Evolutionary conservation across 2,113 vertebrate genomes (phyloP), one percentile per base, ranked within the genome.

Genomic region (Anolis sagrei): DNA sequence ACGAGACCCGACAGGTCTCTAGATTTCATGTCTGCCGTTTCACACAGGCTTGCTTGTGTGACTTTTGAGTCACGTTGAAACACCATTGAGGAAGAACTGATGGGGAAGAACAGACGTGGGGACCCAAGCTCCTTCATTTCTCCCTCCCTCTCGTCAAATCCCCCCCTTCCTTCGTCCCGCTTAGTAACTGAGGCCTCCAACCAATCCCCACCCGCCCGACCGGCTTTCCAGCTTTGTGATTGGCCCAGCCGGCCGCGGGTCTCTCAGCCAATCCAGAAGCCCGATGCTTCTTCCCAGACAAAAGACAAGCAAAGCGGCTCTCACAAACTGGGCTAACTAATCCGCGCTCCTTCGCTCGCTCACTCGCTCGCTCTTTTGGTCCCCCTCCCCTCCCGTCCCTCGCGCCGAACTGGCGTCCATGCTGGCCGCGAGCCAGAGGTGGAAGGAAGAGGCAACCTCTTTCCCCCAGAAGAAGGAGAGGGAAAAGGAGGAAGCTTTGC

Each of bases 141-240:
- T 39, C 29, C 19, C 51, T 68, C 62, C 29, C 87, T 92, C 86
- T 84, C 87, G 90, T 64, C 80, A 88, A 85, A 9, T 34, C 58
- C 7, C 82, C 54, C 86, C 88, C 92, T 94, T 72, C 89, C 92
- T 96, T 96, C 96, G 93, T 95, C 90, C 91, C 92, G 96, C 97
- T 95, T 97, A 94, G 96, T 97, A 97, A 97, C 96, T 62, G 86
- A 64, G 49, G 79, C 86, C 82, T 3, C 73, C 88, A 92, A 72
- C 95, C 96, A 96, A 97, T 95, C 86, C 81, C 54, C 69, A 78
- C 48, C 72, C 80, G 87, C 87, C 92, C 90, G 92, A 91, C 86
- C 87, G 91, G 82, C 88, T 84, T 82, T n/a, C 1, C 75, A 23
- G 72, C 25, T 34, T 76, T 76, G 11, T 86, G 79, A 96, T 96